Evolutionary conservation across 1,140 invertebrate species (phyloP), one percentile per base, ranked within the genome.

Genomic region (Drosophila quadrilineata): DNA sequence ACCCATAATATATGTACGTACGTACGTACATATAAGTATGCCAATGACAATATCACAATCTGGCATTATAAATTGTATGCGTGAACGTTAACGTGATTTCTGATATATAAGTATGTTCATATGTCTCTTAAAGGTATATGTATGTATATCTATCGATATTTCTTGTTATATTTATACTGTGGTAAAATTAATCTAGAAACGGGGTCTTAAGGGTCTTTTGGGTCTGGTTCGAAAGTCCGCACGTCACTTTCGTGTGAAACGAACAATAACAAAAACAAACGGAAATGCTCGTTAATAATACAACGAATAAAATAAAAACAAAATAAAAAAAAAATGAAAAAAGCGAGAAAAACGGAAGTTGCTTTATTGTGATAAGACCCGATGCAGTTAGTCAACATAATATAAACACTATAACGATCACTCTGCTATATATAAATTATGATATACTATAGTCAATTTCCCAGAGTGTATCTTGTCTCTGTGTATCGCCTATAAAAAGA

Each of bases 291-390:
- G n/a, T n/a, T n/a, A n/a, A n/a, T n/a, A n/a, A n/a, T n/a, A n/a
- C n/a, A n/a, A n/a, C n/a, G n/a, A 49, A 71, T 35, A 50, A 9
- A 57, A 65, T 9, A 66, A 67, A 17, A 68, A 50, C 10, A 68
- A 33, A 14, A 24, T 49, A 17, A 53, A 19, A 3, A 41, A 12
- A 36, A 57, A 77, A 77, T 69, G 74, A 74, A 79, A 79, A 65
- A 19, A 56, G 40, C n/a, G n/a, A n/a, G n/a, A n/a, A 56, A 71
- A 59, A 66, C 74, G 75, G 75, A 79, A 74, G 75, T 77, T 36
- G 48, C 35, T 71, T 69, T 76, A 63, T 77, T 69, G 52, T 64
- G 75, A 79, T 79, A 77, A 73, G 40, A 57, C 50, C 41, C 19
- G 9, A 52, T 40, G 38, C 31, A 76, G 53, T n/a, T n/a, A n/a